Evolutionary conservation across 2,797 vertebrate genomes (phyloP).

Genomic region (Mycteria americana): DNA sequence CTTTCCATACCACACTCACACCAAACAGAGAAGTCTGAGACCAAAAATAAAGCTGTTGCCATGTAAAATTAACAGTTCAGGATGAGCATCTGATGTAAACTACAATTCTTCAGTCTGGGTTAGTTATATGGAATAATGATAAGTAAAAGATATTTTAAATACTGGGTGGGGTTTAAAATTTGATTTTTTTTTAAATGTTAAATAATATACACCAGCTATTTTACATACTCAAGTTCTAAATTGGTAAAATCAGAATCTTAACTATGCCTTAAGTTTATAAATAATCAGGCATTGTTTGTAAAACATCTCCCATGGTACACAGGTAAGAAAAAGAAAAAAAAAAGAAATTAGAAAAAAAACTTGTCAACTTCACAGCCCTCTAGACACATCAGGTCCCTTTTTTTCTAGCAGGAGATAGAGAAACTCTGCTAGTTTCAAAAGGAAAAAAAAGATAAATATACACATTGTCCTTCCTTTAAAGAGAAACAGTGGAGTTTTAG

Average conservation of each 20-base stretch:
- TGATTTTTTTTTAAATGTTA: no score
- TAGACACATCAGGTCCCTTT: not conserved
- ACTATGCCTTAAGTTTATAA: not conserved
- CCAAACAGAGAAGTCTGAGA: not conserved
- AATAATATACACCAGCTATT: not conserved
- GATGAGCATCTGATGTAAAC: not conserved
- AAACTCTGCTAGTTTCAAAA: not conserved
- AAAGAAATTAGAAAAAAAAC: not conserved
- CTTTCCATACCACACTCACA: not conserved
- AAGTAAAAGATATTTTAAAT: not conserved
- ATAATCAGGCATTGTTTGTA: not conserved
- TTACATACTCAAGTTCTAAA: not conserved
- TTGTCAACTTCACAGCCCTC: not conserved
- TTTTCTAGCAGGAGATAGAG: not conserved
- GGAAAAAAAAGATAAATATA: not conserved
- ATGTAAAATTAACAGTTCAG: not conserved
- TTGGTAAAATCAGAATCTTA: not conserved
- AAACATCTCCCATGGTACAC: not conserved
- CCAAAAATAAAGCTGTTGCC: not conserved
- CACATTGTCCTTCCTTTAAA: not conserved
- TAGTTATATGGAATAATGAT: not conserved
- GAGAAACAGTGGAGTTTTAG: not conserved
- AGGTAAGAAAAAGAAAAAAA: not conserved
- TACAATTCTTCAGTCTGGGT: not conserved
- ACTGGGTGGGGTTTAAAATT: rapidly evolving